Conservation (phyloP, 2,888 invertebrate genomes). For the Willowsia nigromaculata region DNA sequence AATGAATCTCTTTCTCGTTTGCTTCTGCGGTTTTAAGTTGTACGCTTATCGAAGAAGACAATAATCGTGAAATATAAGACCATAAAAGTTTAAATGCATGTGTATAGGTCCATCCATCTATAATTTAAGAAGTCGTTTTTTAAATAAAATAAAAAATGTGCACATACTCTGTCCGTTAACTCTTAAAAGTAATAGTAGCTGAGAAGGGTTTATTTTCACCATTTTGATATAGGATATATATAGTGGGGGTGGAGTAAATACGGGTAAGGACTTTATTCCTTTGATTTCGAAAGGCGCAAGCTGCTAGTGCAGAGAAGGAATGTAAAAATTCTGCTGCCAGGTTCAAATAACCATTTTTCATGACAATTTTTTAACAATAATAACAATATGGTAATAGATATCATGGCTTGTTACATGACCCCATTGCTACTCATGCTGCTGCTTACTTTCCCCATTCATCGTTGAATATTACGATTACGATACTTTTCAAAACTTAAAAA, state of each 20-base stretch:
- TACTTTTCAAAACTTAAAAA: conserved; percentile 1
- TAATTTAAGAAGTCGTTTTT: background rate
- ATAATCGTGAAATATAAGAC: conserved; percentile 17
- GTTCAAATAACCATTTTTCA: conserved; percentile 37
- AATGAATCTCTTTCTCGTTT: conserved; percentile 8
- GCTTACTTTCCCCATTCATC: conserved; percentile 21
- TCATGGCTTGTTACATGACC: conserved; percentile 67
- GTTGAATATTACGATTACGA: background rate
- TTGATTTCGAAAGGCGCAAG: background rate
- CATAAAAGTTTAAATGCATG: conserved; percentile 10
- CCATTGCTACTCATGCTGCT: conserved; percentile 17
- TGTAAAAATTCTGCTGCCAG: background rate
- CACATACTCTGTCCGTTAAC: conserved; percentile 44
- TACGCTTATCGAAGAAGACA: conserved; percentile 61
- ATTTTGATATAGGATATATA: no score
- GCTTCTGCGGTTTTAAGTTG: conserved; percentile 76
- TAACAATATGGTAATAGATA: conserved; percentile 62
- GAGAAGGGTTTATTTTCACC: no score
- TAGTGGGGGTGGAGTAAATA: conserved; percentile 41
- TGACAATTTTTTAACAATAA: conserved; percentile 64
- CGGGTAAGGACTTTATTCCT: background rate
- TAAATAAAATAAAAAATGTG: conserved; percentile 29
- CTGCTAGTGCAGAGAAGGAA: background rate
- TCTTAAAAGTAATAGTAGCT: background rate
- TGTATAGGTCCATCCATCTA: background rate